A percentile compares a stretch with the other conserved stretches of the same genome.
phyloP scores from a whole-genome alignment of 2,888 invertebrate species.

The Barypeithes pellucidus region DNA sequence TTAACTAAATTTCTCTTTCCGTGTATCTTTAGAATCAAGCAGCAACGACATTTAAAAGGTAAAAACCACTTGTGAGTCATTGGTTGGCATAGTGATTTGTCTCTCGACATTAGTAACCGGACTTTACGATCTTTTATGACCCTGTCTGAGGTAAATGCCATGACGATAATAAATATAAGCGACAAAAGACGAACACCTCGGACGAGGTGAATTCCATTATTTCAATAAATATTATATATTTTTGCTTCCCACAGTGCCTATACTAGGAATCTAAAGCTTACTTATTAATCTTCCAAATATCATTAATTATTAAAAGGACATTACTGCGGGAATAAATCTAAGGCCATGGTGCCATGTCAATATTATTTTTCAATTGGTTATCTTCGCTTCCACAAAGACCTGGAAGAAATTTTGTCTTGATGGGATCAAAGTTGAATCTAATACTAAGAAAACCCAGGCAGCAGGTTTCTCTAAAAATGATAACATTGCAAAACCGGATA shows the following conservation, averaged over 20 bases:
- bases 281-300: too few species aligned
- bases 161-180: conserved; percentile 28
- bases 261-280: not conserved
- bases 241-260: conserved; percentile 2
- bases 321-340: too few species aligned
- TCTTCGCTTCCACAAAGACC: too few species aligned
- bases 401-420: too few species aligned
- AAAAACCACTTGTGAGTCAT: conserved; percentile 45
- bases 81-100: conserved; percentile 27
- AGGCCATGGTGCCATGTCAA: too few species aligned
- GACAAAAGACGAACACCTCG: conserved; percentile 4
- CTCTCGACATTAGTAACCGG: conserved; percentile 43
- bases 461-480: too few species aligned
- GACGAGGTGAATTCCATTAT: not conserved
- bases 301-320: too few species aligned
- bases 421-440: too few species aligned
- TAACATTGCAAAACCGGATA: too few species aligned
- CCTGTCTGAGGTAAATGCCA: conserved; percentile 32
- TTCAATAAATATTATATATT: conserved; percentile 14
- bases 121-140: conserved; percentile 28
- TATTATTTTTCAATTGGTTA: too few species aligned
- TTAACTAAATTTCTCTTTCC: too few species aligned
- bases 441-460: too few species aligned
- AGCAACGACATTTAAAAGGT: conserved; percentile 28
- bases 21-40: conserved; percentile 16